phyloP scores from a whole-genome alignment of 2,113 vertebrate species.

The Neotoma lepida region DNA sequence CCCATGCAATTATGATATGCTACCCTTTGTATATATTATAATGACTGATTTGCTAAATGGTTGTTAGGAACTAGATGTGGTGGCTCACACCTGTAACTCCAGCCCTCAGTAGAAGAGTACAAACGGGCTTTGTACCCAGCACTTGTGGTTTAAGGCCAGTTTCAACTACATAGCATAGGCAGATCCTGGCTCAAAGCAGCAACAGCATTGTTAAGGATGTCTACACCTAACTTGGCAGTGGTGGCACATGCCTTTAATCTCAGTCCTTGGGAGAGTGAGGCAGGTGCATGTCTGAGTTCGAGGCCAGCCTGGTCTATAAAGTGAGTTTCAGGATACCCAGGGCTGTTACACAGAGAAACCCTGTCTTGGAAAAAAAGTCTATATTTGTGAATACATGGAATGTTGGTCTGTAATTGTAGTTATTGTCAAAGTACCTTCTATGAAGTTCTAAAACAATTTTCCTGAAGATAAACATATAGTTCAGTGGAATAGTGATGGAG shows the following conservation, averaged over 20 bases:
- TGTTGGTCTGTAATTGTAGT: neutral
- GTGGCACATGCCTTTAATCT: no score
- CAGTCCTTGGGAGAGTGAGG: no score
- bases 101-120: neutral
- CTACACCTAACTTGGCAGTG: neutral
- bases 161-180: neutral
- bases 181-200: neutral
- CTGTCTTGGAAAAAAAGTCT: no score
- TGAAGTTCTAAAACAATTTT: neutral
- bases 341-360: no score
- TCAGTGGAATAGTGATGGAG: neutral
- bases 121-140: neutral
- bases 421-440: neutral
- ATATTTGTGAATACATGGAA: neutral
- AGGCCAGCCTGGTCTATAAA: no score
- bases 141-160: neutral
- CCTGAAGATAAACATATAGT: neutral
- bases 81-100: neutral
- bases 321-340: no score
- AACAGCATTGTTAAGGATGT: neutral
- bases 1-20: neutral
- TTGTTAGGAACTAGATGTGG: neutral
- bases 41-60: neutral
- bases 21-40: neutral
- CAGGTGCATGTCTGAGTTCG: no score